A percentile compares a stretch with the other conserved stretches of the same genome.
These are phyloP conservation scores for Caenorhabditis sp. DNA, from an alignment of 2,888 invertebrate species.

Conservation along the genomic window DNA sequence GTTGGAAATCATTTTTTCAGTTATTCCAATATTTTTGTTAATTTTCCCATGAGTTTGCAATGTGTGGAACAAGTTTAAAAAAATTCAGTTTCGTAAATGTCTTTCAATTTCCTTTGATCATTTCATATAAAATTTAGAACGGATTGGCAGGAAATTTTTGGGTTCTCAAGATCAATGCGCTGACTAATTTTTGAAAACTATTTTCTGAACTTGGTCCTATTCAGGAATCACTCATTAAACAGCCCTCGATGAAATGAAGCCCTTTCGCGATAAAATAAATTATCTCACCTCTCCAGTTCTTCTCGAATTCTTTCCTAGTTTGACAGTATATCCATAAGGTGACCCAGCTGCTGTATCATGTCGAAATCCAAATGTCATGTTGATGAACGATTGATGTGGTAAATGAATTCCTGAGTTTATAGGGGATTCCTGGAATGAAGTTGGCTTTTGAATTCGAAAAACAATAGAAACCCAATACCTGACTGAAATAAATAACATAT, in stretches of 20 bases:
- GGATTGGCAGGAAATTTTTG: too few species aligned
- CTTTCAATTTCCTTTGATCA: too few species aligned
- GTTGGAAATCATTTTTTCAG: not conserved
- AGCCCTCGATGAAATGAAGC: too few species aligned
- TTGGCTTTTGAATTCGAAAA: not conserved
- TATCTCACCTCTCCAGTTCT: slow-evolving; percentile 13
- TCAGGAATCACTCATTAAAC: too few species aligned
- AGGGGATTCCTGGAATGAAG: slow-evolving; percentile 50
- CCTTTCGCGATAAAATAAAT: not conserved
- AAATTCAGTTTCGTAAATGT: too few species aligned
- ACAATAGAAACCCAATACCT: slow-evolving; percentile 18
- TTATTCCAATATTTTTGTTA: too few species aligned
- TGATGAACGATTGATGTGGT: slow-evolving; percentile 46
- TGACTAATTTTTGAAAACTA: too few species aligned
- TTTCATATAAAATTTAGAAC: too few species aligned
- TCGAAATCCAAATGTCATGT: slow-evolving; percentile 66
- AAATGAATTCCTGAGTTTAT: slow-evolving; percentile 40
- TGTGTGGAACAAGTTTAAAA: not conserved
- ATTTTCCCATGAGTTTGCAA: too few species aligned
- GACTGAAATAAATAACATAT: slow-evolving; percentile 56
- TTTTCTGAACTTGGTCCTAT: too few species aligned
- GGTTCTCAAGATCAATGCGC: too few species aligned
- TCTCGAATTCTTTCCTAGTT: slow-evolving; percentile 50
- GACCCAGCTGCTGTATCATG: slow-evolving; percentile 65
- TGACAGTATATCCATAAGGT: slow-evolving; percentile 69